These are phyloP conservation scores for Anoura caudifer DNA, from an alignment of 2,113 vertebrate genomes.

Conservation along the genomic window DNA sequence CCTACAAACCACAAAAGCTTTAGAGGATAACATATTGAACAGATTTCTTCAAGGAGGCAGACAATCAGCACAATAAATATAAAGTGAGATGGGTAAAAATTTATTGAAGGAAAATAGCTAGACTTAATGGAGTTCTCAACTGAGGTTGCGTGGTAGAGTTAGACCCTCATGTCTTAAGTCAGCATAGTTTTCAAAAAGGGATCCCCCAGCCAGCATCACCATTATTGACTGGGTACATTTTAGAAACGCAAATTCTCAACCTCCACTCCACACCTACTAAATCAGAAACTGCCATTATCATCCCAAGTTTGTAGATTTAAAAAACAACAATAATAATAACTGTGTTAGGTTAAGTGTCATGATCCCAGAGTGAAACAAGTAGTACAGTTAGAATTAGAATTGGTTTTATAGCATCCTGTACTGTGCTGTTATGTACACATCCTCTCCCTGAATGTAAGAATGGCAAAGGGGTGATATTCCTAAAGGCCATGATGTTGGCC, in stretches of 20 bases:
- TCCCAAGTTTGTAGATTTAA: not conserved
- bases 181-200: not conserved
- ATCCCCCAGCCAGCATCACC: not conserved
- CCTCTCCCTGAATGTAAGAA: not conserved
- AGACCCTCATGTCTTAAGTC: not conserved
- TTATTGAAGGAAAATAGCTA: not conserved
- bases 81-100: not conserved
- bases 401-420: not conserved
- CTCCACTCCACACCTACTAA: not conserved
- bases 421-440: not conserved
- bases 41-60: not conserved
- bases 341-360: not conserved
- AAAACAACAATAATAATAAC: not conserved
- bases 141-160: not conserved
- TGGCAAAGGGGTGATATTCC: not conserved
- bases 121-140: not conserved
- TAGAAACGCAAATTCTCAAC: not conserved
- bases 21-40: fast-evolving
- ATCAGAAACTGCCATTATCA: not conserved
- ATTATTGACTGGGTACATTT: not conserved
- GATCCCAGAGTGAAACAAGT: not conserved
- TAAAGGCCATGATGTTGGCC: not conserved
- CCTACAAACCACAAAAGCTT: not conserved
- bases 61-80: not conserved
- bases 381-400: not conserved